A percentile compares a stretch with the other conserved stretches of the same genome.
Conservation (phyloP, 2,797 vertebrate genomes). For the Enoplosus armatus region DNA sequence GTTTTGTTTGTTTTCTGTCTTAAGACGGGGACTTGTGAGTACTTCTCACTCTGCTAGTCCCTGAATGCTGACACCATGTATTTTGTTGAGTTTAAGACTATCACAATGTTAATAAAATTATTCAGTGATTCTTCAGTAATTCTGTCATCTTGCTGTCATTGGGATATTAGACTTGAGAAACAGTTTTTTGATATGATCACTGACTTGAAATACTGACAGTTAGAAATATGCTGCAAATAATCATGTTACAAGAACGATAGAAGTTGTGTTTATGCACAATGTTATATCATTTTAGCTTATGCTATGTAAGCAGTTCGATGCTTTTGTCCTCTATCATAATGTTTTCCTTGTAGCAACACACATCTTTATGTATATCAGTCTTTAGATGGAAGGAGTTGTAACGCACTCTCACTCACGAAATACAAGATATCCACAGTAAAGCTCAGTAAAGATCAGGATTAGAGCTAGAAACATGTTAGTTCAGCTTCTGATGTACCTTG, state of each 20-base stretch:
- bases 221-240: constrained; percentile 75
- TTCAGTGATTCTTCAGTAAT: constrained; percentile 81
- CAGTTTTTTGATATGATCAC: constrained; percentile 38
- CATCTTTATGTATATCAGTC: constrained; percentile 55
- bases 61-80: constrained; percentile 79
- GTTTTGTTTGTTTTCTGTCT: constrained; percentile 56
- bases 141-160: constrained; percentile 73
- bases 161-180: constrained; percentile 38
- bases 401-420: constrained; percentile 49
- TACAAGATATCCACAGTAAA: constrained; percentile 52
- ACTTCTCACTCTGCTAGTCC: constrained; percentile 70
- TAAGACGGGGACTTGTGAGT: constrained; percentile 63
- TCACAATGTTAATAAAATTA: constrained; percentile 83
- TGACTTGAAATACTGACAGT: constrained; percentile 64
- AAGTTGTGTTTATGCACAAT: constrained; percentile 52
- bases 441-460: constrained; percentile 56
- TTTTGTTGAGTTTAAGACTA: constrained; percentile 80
- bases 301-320: constrained; percentile 51
- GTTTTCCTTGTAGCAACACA: constrained; percentile 56
- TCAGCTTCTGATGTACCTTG: constrained; percentile 69
- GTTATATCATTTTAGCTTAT: constrained; percentile 51
- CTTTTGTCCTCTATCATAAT: constrained; percentile 51
- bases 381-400: constrained; percentile 47
- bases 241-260: constrained; percentile 40
- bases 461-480: constrained; percentile 60